phyloP scores from a whole-genome alignment of 1,140 invertebrate species.

The Aphelenchoides besseyi region DNA sequence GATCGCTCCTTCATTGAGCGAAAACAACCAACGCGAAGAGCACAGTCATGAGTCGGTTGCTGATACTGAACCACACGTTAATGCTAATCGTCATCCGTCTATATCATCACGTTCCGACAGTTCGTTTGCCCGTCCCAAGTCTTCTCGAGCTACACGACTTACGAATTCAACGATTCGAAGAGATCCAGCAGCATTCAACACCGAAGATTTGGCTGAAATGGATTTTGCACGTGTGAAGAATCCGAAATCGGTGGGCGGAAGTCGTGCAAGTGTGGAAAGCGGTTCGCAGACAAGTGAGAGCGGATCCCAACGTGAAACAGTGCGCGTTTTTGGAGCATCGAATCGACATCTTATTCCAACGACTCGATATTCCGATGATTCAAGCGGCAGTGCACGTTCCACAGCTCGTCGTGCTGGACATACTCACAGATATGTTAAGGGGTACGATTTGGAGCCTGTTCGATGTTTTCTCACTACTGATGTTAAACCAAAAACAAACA shows the following conservation, averaged over 20 bases:
- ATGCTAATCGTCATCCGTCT: background rate
- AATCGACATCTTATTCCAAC: background rate
- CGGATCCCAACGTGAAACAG: background rate
- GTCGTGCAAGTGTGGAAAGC: background rate
- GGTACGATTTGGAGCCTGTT: slow-evolving; percentile 1
- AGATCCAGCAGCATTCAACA: background rate
- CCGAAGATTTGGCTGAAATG: background rate
- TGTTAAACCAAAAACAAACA: background rate
- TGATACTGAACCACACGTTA: background rate
- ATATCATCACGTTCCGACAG: slow-evolving; percentile 1
- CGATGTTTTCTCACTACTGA: background rate
- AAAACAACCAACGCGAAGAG: background rate
- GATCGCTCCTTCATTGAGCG: background rate
- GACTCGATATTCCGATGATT: background rate
- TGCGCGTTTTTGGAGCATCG: background rate
- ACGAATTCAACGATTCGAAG: background rate
- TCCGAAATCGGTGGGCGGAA: background rate
- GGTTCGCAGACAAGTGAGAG: background rate
- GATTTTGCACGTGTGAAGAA: background rate
- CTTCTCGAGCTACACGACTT: background rate
- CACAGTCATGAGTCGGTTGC: background rate
- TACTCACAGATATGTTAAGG: background rate
- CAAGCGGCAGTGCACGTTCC: background rate
- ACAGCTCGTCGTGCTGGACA: background rate
- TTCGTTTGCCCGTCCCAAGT: background rate